These are phyloP conservation scores for Zaprionus taronus DNA, from an alignment of 1,140 invertebrate species.

Conservation along the genomic window DNA sequence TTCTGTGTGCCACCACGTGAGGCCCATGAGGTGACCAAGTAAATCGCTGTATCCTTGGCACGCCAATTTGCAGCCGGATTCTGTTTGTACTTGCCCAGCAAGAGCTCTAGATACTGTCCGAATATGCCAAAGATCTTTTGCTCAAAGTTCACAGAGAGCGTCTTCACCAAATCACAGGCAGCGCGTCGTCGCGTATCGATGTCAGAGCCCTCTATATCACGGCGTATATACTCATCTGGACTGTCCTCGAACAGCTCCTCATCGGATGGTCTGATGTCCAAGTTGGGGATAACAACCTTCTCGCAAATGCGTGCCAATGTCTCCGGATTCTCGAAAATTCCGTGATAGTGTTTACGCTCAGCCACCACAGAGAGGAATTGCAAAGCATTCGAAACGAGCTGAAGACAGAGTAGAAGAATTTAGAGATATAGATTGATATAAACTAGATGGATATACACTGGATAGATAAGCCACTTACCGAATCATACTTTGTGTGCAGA, in stretches of 20 bases:
- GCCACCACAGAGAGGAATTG: slow-evolving; percentile 98
- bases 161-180: slow-evolving; percentile 97
- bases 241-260: slow-evolving; percentile 99
- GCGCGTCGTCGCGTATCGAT: slow-evolving; percentile 97
- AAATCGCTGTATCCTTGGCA: slow-evolving; percentile 97
- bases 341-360: slow-evolving; percentile 93
- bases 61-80: slow-evolving; percentile 93
- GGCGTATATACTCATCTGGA: slow-evolving; percentile 98
- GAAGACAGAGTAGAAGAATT: slow-evolving; percentile 56
- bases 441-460: neutral
- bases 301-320: slow-evolving; percentile 97
- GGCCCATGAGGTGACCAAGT: slow-evolving; percentile 97
- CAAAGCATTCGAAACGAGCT: slow-evolving; percentile 97
- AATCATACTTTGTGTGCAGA: slow-evolving; percentile 95
- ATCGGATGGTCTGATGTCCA: slow-evolving; percentile 97
- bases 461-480: slow-evolving; percentile 85
- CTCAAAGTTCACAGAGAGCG: slow-evolving; percentile 95
- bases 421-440: neutral
- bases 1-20: slow-evolving; percentile 95
- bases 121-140: slow-evolving; percentile 96
- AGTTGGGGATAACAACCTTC: slow-evolving; percentile 99
- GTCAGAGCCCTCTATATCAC: slow-evolving; percentile 99
- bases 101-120: slow-evolving; percentile 94
- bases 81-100: slow-evolving; percentile 91
- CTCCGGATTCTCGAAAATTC: slow-evolving; percentile 94